A percentile compares a stretch with the other conserved stretches of the same genome.
phyloP scores from a whole-genome alignment of 2,888 invertebrate species.

The Cancer borealis region DNA sequence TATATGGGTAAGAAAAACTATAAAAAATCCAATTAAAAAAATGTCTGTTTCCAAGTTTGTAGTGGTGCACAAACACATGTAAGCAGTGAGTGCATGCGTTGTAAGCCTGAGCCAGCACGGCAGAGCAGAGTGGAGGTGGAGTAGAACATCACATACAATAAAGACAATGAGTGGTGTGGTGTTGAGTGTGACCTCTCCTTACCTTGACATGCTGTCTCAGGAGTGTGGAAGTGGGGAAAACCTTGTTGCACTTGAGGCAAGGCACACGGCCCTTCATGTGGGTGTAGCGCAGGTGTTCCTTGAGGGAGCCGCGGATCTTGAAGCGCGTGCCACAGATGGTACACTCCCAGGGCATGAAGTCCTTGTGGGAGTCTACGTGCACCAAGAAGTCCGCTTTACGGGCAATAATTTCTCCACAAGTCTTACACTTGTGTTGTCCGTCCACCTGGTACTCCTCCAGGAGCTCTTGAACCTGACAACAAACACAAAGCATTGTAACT shows the following conservation, averaged over 20 bases:
- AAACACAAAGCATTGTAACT: not conserved
- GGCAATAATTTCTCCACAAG: conserved; percentile 71
- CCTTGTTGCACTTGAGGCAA: conserved; percentile 77
- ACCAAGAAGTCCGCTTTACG: conserved; percentile 77
- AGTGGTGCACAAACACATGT: not conserved
- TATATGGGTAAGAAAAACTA: not conserved
- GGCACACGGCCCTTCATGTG: conserved; percentile 77
- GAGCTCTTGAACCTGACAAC: conserved; percentile 76
- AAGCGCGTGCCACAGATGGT: conserved; percentile 77
- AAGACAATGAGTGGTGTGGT: not conserved
- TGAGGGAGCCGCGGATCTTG: conserved; percentile 77
- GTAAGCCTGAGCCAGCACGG: not conserved
- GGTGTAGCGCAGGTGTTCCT: conserved; percentile 77
- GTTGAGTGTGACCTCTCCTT: not conserved
- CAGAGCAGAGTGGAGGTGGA: not conserved
- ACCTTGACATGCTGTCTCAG: conserved; percentile 77
- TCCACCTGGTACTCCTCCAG: conserved; percentile 77
- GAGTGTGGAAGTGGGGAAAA: conserved; percentile 77
- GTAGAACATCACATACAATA: not conserved
- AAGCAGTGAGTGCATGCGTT: not conserved
- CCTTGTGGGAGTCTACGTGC: conserved; percentile 76
- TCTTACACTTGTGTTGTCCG: conserved; percentile 76
- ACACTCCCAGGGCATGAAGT: conserved; percentile 77
- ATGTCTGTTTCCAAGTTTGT: not conserved
- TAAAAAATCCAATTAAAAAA: not conserved